Evolutionary conservation across 2,797 vertebrate species (phyloP).

Genomic region (Lemur catta): DNA sequence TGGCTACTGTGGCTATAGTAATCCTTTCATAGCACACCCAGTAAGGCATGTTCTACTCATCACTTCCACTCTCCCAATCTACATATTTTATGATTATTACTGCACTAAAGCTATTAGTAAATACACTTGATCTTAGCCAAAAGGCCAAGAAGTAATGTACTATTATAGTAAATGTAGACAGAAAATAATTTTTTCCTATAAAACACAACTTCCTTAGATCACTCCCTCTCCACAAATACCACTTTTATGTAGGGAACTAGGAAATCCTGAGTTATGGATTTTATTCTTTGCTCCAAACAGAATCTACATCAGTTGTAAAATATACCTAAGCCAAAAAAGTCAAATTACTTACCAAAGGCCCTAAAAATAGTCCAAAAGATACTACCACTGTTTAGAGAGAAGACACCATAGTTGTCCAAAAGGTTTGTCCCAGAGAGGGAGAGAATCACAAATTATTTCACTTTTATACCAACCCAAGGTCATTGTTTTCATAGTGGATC

Average conservation of each 20-base stretch:
- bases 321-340: neutral
- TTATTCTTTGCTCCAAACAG: neutral
- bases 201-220: neutral
- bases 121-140: too few relatives aligned
- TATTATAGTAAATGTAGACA: neutral
- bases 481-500: neutral
- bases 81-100: neutral
- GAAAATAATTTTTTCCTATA: neutral
- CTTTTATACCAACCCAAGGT: neutral
- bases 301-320: neutral
- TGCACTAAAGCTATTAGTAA: neutral
- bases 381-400: neutral
- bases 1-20: too few relatives aligned
- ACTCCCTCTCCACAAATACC: neutral
- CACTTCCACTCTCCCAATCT: too few relatives aligned
- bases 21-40: neutral
- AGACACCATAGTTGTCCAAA: neutral
- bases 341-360: neutral
- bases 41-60: neutral
- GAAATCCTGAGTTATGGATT: neutral
- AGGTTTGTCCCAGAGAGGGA: neutral
- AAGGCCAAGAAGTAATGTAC: too few relatives aligned
- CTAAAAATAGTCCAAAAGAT: neutral
- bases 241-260: neutral
- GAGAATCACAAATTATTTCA: neutral